Evolutionary conservation across 2,888 invertebrate genomes (phyloP).

Genomic region (Saturnia japonica): DNA sequence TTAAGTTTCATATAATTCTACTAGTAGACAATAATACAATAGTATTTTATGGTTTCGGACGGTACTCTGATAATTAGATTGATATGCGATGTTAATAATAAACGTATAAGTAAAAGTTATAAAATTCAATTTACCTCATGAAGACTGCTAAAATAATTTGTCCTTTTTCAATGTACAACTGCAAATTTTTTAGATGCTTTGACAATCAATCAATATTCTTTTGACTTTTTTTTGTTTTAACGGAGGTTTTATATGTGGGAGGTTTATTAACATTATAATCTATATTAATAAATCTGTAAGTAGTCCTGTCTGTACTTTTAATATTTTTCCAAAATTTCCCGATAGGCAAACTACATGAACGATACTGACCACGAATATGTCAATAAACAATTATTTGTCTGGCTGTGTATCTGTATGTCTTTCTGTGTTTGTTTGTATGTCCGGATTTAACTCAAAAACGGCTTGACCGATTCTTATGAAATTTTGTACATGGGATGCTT

Average conservation of each 20-base stretch:
- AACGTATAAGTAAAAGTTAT: not conserved
- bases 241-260: not conserved
- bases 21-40: conserved; percentile 62
- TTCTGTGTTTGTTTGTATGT: too few species aligned
- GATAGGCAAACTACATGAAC: too few species aligned
- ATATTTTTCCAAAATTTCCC: too few species aligned
- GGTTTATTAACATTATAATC: not conserved
- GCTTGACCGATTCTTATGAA: too few species aligned
- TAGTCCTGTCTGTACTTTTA: too few species aligned
- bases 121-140: not conserved
- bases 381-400: too few species aligned
- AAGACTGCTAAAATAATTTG: not conserved
- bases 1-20: conserved; percentile 55
- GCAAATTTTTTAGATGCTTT: not conserved
- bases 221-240: not conserved
- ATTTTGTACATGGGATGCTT: too few species aligned
- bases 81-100: too few species aligned
- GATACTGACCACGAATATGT: too few species aligned
- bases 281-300: too few species aligned
- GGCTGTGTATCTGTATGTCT: too few species aligned
- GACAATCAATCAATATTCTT: not conserved
- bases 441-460: too few species aligned
- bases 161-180: not conserved
- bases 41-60: conserved; percentile 28
- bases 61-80: not conserved